These are phyloP conservation scores for Agriopis marginaria DNA, from an alignment of 2,888 invertebrate species.

Conservation along the genomic window DNA sequence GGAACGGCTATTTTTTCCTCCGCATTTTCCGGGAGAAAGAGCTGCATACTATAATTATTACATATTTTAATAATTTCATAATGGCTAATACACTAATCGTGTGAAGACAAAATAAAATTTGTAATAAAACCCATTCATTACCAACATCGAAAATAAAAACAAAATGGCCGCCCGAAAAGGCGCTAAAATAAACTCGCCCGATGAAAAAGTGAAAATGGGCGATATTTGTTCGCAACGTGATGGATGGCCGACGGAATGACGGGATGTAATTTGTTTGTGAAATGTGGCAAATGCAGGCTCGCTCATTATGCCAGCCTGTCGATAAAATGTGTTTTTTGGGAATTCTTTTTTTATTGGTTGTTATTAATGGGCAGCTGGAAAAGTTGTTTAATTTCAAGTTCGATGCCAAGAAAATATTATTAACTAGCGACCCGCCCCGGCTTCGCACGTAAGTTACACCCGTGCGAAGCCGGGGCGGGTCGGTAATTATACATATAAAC, in stretches of 20 bases:
- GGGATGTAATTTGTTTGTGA: conserved; percentile 23
- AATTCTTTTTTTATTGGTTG: neutral
- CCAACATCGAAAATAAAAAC: neutral
- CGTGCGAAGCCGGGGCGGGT: too few relatives aligned
- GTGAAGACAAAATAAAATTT: too few relatives aligned
- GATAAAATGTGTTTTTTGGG: conserved; percentile 7
- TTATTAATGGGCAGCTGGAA: neutral
- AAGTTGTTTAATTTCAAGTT: too few relatives aligned
- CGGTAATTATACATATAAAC: too few relatives aligned
- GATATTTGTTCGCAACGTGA: conserved; percentile 18
- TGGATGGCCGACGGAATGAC: conserved; percentile 24
- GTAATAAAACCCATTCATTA: neutral
- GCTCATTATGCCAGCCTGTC: conserved; percentile 19
- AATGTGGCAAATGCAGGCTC: conserved; percentile 24
- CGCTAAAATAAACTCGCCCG: neutral
- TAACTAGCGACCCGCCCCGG: too few relatives aligned
- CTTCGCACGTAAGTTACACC: too few relatives aligned
- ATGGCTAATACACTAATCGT: too few relatives aligned
- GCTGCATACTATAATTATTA: too few relatives aligned
- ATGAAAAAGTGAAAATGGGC: conserved; percentile 12
- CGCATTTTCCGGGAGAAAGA: too few relatives aligned
- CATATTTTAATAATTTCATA: too few relatives aligned
- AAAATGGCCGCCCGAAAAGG: conserved; percentile 6
- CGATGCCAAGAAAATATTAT: too few relatives aligned
- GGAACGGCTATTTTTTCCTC: too few relatives aligned